These are phyloP conservation scores for Poeciliopsis retropinna DNA, from an alignment of 2,113 vertebrate genomes.

Conservation along the genomic window DNA sequence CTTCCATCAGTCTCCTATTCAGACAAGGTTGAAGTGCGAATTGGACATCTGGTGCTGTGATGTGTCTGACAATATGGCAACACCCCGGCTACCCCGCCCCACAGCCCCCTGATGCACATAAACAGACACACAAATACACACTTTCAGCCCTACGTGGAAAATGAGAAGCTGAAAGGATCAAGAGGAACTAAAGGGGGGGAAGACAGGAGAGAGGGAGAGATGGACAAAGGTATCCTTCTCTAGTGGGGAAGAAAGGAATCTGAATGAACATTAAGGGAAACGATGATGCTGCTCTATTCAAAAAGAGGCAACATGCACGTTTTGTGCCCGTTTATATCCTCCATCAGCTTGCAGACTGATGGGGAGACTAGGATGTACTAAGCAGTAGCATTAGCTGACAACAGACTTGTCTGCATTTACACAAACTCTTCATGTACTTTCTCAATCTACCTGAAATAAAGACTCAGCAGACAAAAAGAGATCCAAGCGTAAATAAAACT, in stretches of 20 bases:
- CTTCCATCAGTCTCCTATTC: slow-evolving; percentile 74
- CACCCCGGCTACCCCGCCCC: slow-evolving; percentile 40
- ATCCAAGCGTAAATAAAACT: slow-evolving; percentile 15
- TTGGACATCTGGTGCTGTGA: slow-evolving; percentile 84
- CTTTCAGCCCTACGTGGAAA: slow-evolving; percentile 20
- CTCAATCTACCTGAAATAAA: slow-evolving; percentile 14
- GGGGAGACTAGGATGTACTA: slow-evolving; percentile 24
- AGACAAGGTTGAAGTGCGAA: slow-evolving; percentile 83
- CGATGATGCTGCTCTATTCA: slow-evolving; percentile 32
- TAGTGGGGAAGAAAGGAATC: slow-evolving; percentile 23
- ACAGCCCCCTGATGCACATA: slow-evolving; percentile 28
- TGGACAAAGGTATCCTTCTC: slow-evolving; percentile 26
- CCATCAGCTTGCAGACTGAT: slow-evolving; percentile 54
- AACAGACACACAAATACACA: slow-evolving; percentile 46
- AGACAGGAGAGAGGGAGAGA: slow-evolving; percentile 14
- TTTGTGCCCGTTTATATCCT: slow-evolving; percentile 39
- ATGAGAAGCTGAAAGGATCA: slow-evolving; percentile 26
- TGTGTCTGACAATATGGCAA: slow-evolving; percentile 73
- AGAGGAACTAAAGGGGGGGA: slow-evolving; percentile 30
- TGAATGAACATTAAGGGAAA: slow-evolving; percentile 46
- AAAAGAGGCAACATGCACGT: slow-evolving; percentile 46
- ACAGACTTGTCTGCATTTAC: slow-evolving; percentile 16
- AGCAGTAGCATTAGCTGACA: slow-evolving; percentile 14
- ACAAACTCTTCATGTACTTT: slow-evolving; percentile 25
- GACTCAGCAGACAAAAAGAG: slow-evolving; percentile 12